Base-by-base conservation (phyloP, 1,140 invertebrate species). In the Apis laboriosa region DNA sequence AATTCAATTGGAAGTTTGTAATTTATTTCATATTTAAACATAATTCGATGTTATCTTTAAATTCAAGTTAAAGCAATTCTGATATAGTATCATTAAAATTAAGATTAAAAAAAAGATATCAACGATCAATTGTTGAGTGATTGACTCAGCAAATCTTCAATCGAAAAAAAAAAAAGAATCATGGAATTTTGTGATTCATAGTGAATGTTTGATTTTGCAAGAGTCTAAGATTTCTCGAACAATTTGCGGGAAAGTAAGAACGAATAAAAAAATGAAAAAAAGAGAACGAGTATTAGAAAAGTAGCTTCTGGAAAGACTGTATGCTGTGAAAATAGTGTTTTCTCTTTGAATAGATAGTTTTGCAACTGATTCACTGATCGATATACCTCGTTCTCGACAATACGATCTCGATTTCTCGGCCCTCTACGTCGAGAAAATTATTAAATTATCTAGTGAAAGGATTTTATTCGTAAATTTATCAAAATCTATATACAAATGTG, bases 361-460 rank as follows among this genome's bases (percentile, higher is more conserved):
- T 58, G 77, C 56, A 74, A 68, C 11, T 51, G 72, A 81, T 84
- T n/a, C 66, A 17, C 24, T 67, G 80, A 83, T 77, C 80, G 74
- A 72, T 75, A 72, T 24, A 17, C 49, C 24, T 28, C 13, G 28
- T 70, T 34, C 17, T 21, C 75, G 49, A 72, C 75, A 72, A 77
- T 72, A 34, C 49, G 60, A 71, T 81, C 60, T 76, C 74, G 60
- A 75, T 75, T 76, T 71, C 73, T 49, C 64, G 66, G 56, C 34
- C 21, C 34, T 61, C 19, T 51, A 21, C 34, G 12, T 61, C 63
- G 49, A 70, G 72, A 58, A 84, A 84, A 80, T 74, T 60, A 74
- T 84, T 78, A 80, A 84, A 24, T 80, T 67, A 73, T 80, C n/a
- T 51, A 71, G 83, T 84, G 83, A 84, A 84, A 81, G 78, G 78